Conservation (phyloP, 1,140 invertebrate genomes). For the Artemia franciscana region DNA sequence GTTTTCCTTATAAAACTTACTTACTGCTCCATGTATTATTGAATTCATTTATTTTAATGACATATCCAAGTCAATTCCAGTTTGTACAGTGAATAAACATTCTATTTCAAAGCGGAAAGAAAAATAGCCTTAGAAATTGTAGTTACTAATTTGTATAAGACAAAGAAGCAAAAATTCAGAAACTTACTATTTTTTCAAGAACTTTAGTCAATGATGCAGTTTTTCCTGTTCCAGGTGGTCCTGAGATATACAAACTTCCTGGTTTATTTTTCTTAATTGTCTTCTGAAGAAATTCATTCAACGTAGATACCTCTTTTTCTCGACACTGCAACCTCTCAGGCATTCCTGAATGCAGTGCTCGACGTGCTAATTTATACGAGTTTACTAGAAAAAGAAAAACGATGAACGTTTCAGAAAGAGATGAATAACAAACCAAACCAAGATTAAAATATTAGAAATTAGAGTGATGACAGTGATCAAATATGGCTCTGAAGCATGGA, state of each 20-base stretch:
- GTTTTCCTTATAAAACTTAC: too few species aligned
- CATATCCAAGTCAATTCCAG: too few species aligned
- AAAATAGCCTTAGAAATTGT: too few species aligned
- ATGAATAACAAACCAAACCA: background rate
- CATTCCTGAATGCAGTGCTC: conserved; percentile 41
- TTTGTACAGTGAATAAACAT: too few species aligned
- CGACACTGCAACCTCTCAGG: conserved; percentile 44
- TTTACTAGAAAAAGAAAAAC: conserved; percentile 4
- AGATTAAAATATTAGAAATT: background rate
- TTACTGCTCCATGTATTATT: too few species aligned
- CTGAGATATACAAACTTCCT: conserved; percentile 73
- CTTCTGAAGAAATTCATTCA: conserved; percentile 39
- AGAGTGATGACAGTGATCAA: background rate
- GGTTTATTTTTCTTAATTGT: conserved; percentile 39
- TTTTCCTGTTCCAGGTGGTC: conserved; percentile 88
- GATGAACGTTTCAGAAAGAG: background rate
- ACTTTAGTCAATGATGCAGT: conserved; percentile 60
- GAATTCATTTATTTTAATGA: too few species aligned
- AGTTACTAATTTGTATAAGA: too few species aligned
- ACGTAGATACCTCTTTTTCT: conserved; percentile 42
- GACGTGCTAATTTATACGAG: conserved; percentile 3
- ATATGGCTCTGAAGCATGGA: background rate
- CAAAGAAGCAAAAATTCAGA: background rate
- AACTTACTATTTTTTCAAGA: conserved; percentile 24
- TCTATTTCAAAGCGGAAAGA: too few species aligned